Evolutionary conservation across 2,113 vertebrate species (phyloP).

Genomic region (Neodontobutis hainanensis): DNA sequence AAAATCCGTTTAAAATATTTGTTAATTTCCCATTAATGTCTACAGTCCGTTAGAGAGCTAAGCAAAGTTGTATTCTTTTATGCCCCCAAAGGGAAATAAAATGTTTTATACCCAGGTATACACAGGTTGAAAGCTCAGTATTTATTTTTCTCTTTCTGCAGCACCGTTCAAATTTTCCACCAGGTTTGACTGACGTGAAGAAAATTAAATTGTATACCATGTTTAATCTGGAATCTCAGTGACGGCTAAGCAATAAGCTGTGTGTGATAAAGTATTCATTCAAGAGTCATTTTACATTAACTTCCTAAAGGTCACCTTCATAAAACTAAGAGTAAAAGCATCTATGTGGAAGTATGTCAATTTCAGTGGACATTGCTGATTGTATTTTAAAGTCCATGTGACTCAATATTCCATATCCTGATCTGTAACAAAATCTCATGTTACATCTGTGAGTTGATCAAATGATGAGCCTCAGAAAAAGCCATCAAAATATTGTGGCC

Average conservation of each 20-base stretch:
- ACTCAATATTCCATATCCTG: not conserved
- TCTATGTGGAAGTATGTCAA: not conserved
- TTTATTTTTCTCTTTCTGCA: not conserved
- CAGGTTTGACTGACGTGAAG: constrained; percentile 10
- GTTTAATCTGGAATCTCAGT: constrained; percentile 11
- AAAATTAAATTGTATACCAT: constrained; percentile 3
- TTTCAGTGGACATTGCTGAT: not conserved
- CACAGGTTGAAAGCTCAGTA: not conserved
- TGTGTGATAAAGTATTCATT: not conserved
- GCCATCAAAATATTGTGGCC: constrained; percentile 1
- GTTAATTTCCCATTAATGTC: too few relatives aligned
- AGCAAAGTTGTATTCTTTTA: too few relatives aligned
- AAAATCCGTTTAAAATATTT: too few relatives aligned
- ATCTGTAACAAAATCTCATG: not conserved
- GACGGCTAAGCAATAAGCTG: constrained; percentile 1
- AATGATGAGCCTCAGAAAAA: not conserved
- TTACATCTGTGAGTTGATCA: not conserved
- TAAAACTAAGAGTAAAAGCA: not conserved
- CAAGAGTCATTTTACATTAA: not conserved
- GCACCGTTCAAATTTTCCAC: not conserved
- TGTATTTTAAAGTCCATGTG: not conserved
- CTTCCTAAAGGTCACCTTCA: not conserved
- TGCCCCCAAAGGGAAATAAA: not conserved
- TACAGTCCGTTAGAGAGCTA: too few relatives aligned
- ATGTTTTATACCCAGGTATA: not conserved